A percentile compares a stretch with the other conserved stretches of the same genome.
phyloP scores from a whole-genome alignment of 2,888 invertebrate genomes.

The Trichogramma evanescens region DNA sequence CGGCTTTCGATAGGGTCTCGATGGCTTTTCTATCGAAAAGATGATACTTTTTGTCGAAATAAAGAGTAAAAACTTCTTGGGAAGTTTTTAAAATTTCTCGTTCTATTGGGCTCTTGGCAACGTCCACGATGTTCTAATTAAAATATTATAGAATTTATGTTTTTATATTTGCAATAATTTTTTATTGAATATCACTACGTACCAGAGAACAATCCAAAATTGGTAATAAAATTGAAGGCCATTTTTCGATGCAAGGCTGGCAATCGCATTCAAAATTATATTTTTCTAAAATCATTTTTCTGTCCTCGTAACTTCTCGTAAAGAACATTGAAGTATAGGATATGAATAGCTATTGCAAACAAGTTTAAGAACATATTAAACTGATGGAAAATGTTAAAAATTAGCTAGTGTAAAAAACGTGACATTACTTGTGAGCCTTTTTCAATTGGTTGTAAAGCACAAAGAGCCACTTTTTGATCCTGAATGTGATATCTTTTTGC shows the following conservation, averaged over 20 bases:
- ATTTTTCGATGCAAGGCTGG: conserved; percentile 2
- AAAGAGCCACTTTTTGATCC: conserved; percentile 3
- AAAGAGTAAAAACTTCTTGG: too few relatives aligned
- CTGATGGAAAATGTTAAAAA: not conserved
- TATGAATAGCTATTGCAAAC: conserved; percentile 3
- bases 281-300: not conserved
- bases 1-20: not conserved
- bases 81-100: not conserved
- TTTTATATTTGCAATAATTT: too few relatives aligned
- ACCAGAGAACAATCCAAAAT: too few relatives aligned
- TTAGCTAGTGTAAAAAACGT: not conserved
- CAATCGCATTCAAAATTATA: conserved; percentile 9
- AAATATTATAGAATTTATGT: not conserved
- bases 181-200: too few relatives aligned
- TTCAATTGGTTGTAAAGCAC: conserved; percentile 2
- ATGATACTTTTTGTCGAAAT: too few relatives aligned
- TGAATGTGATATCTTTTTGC: conserved; percentile 4
- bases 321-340: not conserved
- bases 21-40: not conserved
- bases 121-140: not conserved
- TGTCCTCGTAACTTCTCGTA: too few relatives aligned
- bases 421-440: conserved; percentile 7
- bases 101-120: not conserved
- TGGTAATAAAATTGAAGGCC: not conserved
- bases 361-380: conserved; percentile 1